Conservation (phyloP, 2,888 invertebrate species). For the Amblyjoppa proteus region DNA sequence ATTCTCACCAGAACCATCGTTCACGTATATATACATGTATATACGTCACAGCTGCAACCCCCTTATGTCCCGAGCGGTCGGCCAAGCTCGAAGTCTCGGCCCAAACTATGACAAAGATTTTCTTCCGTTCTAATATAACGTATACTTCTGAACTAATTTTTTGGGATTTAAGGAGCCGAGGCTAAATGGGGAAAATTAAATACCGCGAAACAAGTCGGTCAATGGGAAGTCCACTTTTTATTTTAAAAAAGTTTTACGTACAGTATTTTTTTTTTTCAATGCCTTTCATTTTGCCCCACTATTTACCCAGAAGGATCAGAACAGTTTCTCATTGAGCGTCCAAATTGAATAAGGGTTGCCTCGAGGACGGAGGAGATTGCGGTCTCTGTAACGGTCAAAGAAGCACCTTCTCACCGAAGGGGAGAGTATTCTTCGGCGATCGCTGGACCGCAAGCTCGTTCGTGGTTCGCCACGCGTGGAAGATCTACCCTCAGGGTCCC, state of each 20-base stretch:
- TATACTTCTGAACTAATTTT: neutral
- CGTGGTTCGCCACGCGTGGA: slow-evolving; percentile 33
- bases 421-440: slow-evolving; percentile 50
- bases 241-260: too few species aligned
- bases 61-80: slow-evolving; percentile 35
- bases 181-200: neutral
- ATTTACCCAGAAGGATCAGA: neutral
- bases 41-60: slow-evolving; percentile 48
- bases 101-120: slow-evolving; percentile 25
- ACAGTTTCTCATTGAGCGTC: slow-evolving; percentile 19
- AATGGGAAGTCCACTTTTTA: too few species aligned
- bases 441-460: slow-evolving; percentile 37
- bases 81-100: slow-evolving; percentile 20
- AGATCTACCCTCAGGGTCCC: slow-evolving; percentile 50
- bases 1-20: slow-evolving; percentile 67
- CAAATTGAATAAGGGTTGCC: slow-evolving; percentile 36
- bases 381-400: slow-evolving; percentile 54
- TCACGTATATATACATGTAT: slow-evolving; percentile 37
- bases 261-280: too few species aligned
- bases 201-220: too few species aligned
- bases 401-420: slow-evolving; percentile 22
- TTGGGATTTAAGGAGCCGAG: neutral
- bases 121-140: neutral
- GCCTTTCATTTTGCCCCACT: too few species aligned
- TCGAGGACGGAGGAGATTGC: slow-evolving; percentile 36